Base-by-base conservation (phyloP, 2,113 vertebrate species). In the Podiceps cristatus region DNA sequence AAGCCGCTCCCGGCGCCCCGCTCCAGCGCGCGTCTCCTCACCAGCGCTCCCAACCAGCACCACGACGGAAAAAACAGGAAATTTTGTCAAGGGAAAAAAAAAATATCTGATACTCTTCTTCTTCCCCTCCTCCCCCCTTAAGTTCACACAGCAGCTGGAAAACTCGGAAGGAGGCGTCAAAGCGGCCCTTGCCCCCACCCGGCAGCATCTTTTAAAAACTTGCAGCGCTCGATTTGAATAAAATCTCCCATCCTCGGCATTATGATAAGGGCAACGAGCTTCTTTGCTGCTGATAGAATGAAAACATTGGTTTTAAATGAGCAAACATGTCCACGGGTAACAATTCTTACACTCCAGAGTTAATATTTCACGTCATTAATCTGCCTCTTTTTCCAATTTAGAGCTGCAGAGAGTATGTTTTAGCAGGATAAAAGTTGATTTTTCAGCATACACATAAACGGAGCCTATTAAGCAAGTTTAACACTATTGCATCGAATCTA, bases 301-400 rank as follows among this genome's bases (percentile, higher is more conserved):
- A 86, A 69, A 93, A 71, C 62, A n/a, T 7, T 56, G 33, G 60
- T 60, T 91, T 95, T 56, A 71, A 88, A 91, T 45, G 56, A 88
- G 71, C 45, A 89, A 86, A 56, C 66, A 17, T 17, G n/a, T 81
- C 59, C 42, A 50, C 0, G 2, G 45, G 15, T 78, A 74, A 28
- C 2, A 1, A 89, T 74, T 91, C 50, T 82, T 44, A 59, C 28
- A 28, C 35, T 66, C 75, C 52, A 56, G 37, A 77, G 18, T 56
- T 91, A 82, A 56, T 77, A 81, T 52, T 91, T 91, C 71, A 78
- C 35, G 50, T 71, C 71, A 84, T 84, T 42, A 58, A 73, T 45
- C 44, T 64, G 29, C 24, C 60, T 53, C 5, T 14, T 68, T 47
- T 74, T 60, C 58, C 86, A 42, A 69, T 71, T 89, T 45, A 62